These are phyloP conservation scores for Sorex maritimensis DNA, from an alignment of 2,797 vertebrate genomes.

Conservation along the genomic window DNA sequence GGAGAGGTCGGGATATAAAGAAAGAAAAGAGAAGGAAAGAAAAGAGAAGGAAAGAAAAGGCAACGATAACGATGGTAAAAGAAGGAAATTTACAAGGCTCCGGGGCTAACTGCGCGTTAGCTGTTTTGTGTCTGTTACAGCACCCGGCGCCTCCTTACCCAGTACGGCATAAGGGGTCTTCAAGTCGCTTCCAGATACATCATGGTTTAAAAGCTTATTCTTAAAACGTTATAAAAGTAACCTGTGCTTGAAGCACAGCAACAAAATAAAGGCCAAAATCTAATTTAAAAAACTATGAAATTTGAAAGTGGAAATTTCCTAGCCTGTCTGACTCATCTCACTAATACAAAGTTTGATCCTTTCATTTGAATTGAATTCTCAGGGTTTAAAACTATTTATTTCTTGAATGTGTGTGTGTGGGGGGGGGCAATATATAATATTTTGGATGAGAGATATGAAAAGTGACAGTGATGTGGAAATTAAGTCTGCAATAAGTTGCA, in stretches of 20 bases:
- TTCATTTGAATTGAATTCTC: conserved; percentile 34
- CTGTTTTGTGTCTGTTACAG: background rate
- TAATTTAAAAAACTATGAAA: background rate
- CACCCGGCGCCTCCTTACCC: background rate
- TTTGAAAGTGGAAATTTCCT: conserved; percentile 13
- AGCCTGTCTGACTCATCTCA: background rate
- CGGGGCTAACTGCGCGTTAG: background rate
- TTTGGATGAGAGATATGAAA: conserved; percentile 3
- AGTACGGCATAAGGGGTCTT: background rate
- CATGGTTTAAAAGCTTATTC: conserved; percentile 6
- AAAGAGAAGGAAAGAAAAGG: background rate
- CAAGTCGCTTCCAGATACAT: conserved; percentile 20
- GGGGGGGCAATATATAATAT: too few relatives aligned
- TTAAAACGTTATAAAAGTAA: conserved; percentile 48
- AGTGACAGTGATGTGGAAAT: background rate
- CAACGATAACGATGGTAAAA: background rate
- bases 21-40: background rate
- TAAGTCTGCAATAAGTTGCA: background rate
- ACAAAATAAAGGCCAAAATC: conserved; percentile 32
- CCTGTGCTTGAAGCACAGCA: conserved; percentile 50
- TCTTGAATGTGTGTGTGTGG: too few relatives aligned
- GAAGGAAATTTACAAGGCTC: background rate
- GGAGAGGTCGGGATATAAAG: too few relatives aligned
- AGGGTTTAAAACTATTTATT: too few relatives aligned
- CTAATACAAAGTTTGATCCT: background rate